These are phyloP conservation scores for Thalassophryne amazonica DNA, from an alignment of 2,797 vertebrate genomes.

Conservation along the genomic window DNA sequence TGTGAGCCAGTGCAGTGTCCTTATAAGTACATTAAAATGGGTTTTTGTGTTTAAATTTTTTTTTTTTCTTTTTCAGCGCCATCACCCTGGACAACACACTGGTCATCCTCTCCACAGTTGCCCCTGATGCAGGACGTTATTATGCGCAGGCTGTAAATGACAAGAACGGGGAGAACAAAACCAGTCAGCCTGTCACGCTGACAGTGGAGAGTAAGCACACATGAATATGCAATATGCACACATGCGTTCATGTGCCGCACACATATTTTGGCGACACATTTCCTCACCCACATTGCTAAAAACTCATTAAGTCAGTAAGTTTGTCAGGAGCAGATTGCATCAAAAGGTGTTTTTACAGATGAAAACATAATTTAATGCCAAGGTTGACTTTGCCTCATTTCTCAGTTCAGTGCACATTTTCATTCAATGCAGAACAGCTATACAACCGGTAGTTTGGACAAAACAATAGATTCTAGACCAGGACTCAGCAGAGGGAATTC, in stretches of 20 bases:
- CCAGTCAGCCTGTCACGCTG: constrained; percentile 90
- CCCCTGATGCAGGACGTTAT: constrained; percentile 92
- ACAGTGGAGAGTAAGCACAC: constrained; percentile 88
- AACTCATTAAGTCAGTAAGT: too few species aligned
- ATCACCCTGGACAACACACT: constrained; percentile 96
- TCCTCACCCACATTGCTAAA: background rate
- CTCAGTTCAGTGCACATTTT: background rate
- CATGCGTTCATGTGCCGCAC: background rate
- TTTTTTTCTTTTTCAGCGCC: constrained; percentile 79
- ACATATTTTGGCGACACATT: background rate
- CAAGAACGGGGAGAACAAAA: constrained; percentile 98
- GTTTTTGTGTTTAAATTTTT: too few species aligned
- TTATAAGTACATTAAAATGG: background rate
- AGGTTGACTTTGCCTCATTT: background rate
- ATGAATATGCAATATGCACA: constrained; percentile 5
- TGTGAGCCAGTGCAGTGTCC: background rate
- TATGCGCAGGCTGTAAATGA: constrained; percentile 97
- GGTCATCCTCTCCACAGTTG: constrained; percentile 94
- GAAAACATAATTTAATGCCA: constrained; percentile 5
- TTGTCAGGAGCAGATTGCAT: too few species aligned
- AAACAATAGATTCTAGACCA: constrained; percentile 11
- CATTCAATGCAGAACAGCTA: background rate
- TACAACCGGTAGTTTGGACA: constrained; percentile 43
- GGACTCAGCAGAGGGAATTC: too few species aligned
- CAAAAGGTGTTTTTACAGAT: constrained; percentile 22